A percentile compares a stretch with the other conserved stretches of the same genome.
Conservation (phyloP, 2,888 invertebrate genomes). For the Oasisia sp. region DNA sequence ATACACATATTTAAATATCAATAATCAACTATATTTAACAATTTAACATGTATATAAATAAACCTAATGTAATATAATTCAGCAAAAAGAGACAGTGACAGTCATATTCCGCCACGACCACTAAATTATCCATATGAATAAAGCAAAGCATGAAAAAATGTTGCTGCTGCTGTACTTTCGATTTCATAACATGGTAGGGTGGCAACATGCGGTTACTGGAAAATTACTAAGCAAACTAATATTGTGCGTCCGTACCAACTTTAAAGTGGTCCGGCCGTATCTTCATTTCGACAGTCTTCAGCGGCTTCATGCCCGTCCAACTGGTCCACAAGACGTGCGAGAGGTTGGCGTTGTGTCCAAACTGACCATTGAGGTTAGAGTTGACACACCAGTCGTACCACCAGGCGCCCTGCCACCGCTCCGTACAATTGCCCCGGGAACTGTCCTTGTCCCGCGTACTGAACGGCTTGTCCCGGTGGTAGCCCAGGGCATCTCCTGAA, state of each 20-base stretch:
- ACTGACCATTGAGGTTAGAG: conserved; percentile 27
- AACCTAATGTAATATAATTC: too few species aligned
- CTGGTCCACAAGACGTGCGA: not conserved
- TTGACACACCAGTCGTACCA: conserved; percentile 25
- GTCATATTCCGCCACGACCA: too few species aligned
- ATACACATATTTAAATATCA: too few species aligned
- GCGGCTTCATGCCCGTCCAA: not conserved
- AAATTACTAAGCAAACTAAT: not conserved
- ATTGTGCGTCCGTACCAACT: not conserved
- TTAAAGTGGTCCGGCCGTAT: not conserved
- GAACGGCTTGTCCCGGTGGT: conserved; percentile 22
- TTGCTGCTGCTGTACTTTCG: too few species aligned
- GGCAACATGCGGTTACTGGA: too few species aligned
- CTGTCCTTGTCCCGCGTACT: conserved; percentile 19
- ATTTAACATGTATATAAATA: too few species aligned
- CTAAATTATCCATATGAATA: too few species aligned
- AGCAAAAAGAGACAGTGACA: too few species aligned
- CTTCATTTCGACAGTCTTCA: not conserved
- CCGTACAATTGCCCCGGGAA: not conserved
- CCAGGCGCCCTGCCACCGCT: conserved; percentile 17
- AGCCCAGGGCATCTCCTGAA: conserved; percentile 24
- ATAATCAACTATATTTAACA: too few species aligned
- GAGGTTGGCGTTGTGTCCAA: not conserved
- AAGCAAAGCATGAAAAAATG: too few species aligned
- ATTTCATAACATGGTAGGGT: too few species aligned